phyloP scores from a whole-genome alignment of 2,797 vertebrate species.

The Urophycis tenuis region DNA sequence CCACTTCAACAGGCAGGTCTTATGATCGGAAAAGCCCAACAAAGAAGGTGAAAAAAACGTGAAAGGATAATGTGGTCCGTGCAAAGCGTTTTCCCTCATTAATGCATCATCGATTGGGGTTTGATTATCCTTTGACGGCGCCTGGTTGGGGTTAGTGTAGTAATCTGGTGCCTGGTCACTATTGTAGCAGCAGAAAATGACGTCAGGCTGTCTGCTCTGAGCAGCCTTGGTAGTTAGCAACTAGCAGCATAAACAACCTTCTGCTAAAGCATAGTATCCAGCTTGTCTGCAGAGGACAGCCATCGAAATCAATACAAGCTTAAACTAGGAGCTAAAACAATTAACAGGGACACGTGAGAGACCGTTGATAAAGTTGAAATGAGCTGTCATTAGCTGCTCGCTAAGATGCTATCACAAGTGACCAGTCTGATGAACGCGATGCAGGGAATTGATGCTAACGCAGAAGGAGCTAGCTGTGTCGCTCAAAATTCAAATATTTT shows the following conservation, averaged over 20 bases:
- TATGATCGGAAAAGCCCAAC: not conserved
- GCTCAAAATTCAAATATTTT: not conserved
- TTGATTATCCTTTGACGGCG: too few species aligned
- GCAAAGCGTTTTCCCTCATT: not conserved
- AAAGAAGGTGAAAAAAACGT: too few species aligned
- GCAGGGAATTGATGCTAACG: not conserved
- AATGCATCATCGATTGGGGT: too few species aligned
- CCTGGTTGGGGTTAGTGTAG: too few species aligned
- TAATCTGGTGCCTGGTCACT: not conserved
- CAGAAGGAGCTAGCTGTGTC: not conserved
- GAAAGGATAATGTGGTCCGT: not conserved
- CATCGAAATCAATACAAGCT: not conserved
- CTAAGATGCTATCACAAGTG: constrained; percentile 28
- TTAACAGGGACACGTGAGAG: not conserved
- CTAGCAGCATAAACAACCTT: not conserved
- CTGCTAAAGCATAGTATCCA: not conserved
- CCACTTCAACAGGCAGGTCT: not conserved
- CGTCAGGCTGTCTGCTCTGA: not conserved
- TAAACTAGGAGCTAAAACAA: not conserved
- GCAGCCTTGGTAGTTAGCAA: not conserved
- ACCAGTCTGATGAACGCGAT: not conserved
- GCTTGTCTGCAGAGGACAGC: not conserved
- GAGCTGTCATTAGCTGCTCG: constrained; percentile 35
- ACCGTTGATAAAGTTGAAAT: constrained; percentile 31
- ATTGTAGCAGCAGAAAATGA: not conserved